A percentile compares a stretch with the other conserved stretches of the same genome.
phyloP scores from a whole-genome alignment of 2,113 vertebrate species.

The Microtus pennsylvanicus region DNA sequence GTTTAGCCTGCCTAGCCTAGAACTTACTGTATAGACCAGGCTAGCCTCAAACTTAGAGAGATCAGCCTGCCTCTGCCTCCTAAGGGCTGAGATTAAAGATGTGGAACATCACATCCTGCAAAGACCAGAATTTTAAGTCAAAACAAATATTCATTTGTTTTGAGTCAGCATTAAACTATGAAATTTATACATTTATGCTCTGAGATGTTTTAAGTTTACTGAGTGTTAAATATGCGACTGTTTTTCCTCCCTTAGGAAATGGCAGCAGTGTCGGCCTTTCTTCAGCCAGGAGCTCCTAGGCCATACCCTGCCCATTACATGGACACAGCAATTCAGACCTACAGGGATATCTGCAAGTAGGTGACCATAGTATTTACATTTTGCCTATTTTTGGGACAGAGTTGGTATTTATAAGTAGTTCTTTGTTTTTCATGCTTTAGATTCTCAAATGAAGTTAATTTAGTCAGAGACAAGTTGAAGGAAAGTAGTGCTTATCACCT shows the following conservation, averaged over 20 bases:
- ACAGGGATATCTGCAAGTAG: conserved; percentile 98
- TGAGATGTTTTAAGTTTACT: conserved; percentile 47
- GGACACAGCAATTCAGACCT: conserved; percentile 98
- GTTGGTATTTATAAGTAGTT: conserved; percentile 17
- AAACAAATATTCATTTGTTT: conserved; percentile 3
- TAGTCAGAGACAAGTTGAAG: conserved; percentile 1
- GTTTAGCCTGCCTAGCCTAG: neutral
- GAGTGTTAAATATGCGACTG: neutral
- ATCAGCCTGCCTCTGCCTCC: neutral
- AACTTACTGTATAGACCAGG: neutral
- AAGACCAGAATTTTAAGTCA: neutral
- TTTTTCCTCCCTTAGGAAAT: conserved; percentile 91
- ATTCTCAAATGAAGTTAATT: neutral
- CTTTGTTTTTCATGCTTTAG: conserved; percentile 5
- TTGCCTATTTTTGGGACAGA: neutral
- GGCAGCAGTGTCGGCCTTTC: conserved; percentile 97
- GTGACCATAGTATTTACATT: conserved; percentile 70
- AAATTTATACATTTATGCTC: neutral
- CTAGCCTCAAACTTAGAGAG: neutral
- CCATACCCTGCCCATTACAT: conserved; percentile 98
- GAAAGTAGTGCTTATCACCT: neutral
- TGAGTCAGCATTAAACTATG: neutral
- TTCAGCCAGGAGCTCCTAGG: conserved; percentile 94
- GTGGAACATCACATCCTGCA: neutral
- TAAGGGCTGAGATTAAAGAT: neutral